Base-by-base conservation (phyloP, 2,888 invertebrate species). In the Steinernema hermaphroditum region DNA sequence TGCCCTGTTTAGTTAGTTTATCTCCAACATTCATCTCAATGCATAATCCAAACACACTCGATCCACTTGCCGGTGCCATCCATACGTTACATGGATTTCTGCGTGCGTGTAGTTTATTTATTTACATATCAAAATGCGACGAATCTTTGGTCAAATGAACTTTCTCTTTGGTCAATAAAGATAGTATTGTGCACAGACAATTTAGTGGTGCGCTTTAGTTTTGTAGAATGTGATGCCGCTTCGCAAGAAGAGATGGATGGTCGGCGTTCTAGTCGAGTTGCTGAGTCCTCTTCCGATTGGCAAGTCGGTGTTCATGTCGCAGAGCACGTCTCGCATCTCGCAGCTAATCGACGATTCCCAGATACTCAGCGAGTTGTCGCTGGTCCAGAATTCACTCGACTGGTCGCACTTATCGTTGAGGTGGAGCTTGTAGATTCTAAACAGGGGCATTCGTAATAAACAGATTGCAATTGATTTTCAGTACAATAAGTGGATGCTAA, bases 391-490 rank as follows among this genome's bases (percentile, higher is more conserved):
- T 32, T 62, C 62, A 19, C 62, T 62, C 1, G 62, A 62, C 32
- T 62, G 62, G 34, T 62, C 62, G 62, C 62, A 62, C n/a, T 62
- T 62, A 32, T 62, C 62, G 62, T 62, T 62, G 2, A 62, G 12
- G 62, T 62, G 62, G 12, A 62, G 62, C 16, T 62, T 62, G 32
- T 32, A 62, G 32, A 62, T 62, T 16, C 62, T 62, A 54, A 54
- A 22, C 8, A 46, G 19, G 16, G 37, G 4, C 37, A 37, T 37
- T n/a, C n/a, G n/a, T n/a, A n/a, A n/a, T n/a, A n/a, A n/a, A n/a
- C n/a, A n/a, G n/a, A n/a, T n/a, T n/a, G n/a, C n/a, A n/a, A n/a
- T n/a, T n/a, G n/a, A n/a, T n/a, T n/a, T n/a, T n/a, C n/a, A n/a
- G n/a, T n/a, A n/a, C n/a, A n/a, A n/a, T n/a, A n/a, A n/a, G n/a